Evolutionary conservation across 2,888 invertebrate genomes (phyloP).

Genomic region (Trichopoda pennipes): DNA sequence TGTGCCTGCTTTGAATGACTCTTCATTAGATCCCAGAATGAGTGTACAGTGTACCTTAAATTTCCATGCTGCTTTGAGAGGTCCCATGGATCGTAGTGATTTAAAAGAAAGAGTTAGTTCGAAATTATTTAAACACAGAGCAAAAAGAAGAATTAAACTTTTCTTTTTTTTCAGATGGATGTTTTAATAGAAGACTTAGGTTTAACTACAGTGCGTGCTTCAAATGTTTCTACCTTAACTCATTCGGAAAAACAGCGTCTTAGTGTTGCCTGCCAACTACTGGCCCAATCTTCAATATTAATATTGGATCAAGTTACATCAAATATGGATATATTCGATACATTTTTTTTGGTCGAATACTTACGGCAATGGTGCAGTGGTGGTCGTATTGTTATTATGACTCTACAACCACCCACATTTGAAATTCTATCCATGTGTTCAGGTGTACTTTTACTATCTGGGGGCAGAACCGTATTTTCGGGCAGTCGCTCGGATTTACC

Average conservation of each 20-base stretch:
- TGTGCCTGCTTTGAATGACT: conserved; percentile 79
- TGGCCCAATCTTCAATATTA: conserved; percentile 92
- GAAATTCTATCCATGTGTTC: conserved; percentile 95
- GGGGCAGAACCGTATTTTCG: conserved; percentile 94
- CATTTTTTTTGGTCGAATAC: conserved; percentile 96
- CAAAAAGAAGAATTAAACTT: not conserved
- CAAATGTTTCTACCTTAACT: conserved; percentile 91
- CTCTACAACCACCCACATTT: conserved; percentile 95
- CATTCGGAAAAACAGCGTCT: conserved; percentile 93
- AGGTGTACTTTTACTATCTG: conserved; percentile 89
- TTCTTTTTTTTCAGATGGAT: conserved; percentile 84
- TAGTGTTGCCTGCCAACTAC: conserved; percentile 93
- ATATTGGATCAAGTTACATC: conserved; percentile 90
- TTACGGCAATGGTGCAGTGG: conserved; percentile 90
- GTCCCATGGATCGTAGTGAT: conserved; percentile 82
- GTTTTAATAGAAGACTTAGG: conserved; percentile 95
- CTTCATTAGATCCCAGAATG: conserved; percentile 85
- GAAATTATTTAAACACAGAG: not conserved
- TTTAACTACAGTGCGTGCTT: conserved; percentile 92
- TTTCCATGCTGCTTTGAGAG: conserved; percentile 88
- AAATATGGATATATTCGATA: conserved; percentile 93
- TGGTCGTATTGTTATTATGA: conserved; percentile 92
- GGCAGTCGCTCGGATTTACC: conserved; percentile 94
- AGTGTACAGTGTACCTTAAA: conserved; percentile 94
- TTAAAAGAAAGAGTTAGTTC: conserved; percentile 86